These are phyloP conservation scores for Bombyx mandarina DNA, from an alignment of 1,140 invertebrate species.

Conservation along the genomic window DNA sequence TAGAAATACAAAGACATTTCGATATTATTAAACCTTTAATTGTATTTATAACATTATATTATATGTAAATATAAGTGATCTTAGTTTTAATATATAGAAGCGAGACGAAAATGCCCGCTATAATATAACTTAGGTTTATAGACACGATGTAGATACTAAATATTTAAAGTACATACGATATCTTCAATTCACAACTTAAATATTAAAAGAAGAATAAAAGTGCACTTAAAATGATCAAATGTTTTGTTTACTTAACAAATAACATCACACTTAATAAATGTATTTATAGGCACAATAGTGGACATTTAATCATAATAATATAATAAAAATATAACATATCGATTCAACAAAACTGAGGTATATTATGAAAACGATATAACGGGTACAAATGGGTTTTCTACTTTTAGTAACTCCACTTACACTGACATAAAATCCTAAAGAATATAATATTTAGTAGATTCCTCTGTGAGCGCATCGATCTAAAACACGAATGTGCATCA, in stretches of 20 bases:
- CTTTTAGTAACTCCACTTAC: background rate
- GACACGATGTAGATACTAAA: constrained; percentile 50
- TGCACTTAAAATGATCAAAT: too few relatives aligned
- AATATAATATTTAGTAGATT: background rate
- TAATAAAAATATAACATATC: constrained; percentile 49
- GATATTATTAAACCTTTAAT: constrained; percentile 64
- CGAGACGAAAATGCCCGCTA: constrained; percentile 61
- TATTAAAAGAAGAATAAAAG: constrained; percentile 2
- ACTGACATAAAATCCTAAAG: background rate
- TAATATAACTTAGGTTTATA: constrained; percentile 50
- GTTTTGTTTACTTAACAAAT: background rate
- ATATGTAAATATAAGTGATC: constrained; percentile 69
- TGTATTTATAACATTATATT: constrained; percentile 70
- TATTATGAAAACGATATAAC: constrained; percentile 18
- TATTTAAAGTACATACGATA: constrained; percentile 44
- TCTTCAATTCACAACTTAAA: constrained; percentile 47
- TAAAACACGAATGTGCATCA: constrained; percentile 41
- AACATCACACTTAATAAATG: constrained; percentile 28
- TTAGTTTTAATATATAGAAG: constrained; percentile 58
- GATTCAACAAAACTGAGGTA: constrained; percentile 57
- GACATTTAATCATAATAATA: constrained; percentile 23
- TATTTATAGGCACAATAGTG: constrained; percentile 63
- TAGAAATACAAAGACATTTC: too few relatives aligned
- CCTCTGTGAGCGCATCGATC: constrained; percentile 1
- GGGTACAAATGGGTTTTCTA: background rate